Percentiles rank a stretch among this genome's conserved stretches.
Evolutionary conservation across 2,113 vertebrate species (phyloP).

Genomic region (Alaudala cheleensis): DNA sequence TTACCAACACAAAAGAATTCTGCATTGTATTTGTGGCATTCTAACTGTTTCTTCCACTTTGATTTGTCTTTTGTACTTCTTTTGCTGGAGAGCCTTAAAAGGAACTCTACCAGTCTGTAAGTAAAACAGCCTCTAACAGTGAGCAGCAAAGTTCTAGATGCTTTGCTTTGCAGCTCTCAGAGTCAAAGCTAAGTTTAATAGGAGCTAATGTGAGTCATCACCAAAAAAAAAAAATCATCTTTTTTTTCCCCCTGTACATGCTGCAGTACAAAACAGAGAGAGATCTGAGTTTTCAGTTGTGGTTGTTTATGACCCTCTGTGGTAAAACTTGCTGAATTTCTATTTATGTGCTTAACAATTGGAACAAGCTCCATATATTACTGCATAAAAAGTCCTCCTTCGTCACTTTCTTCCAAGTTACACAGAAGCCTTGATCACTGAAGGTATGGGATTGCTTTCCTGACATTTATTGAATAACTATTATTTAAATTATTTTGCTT

Average conservation of each 20-base stretch:
- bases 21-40: not conserved
- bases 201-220: not conserved
- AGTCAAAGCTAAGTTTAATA: not conserved
- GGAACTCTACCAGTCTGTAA: not conserved
- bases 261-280: not conserved
- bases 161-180: not conserved
- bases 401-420: not conserved
- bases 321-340: not conserved
- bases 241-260: accelerated
- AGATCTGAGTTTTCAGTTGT: not conserved
- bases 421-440: not conserved
- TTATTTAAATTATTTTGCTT: constrained; percentile 48
- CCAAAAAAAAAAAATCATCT: not conserved
- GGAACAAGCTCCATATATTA: not conserved
- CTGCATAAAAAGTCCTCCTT: not conserved
- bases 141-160: not conserved
- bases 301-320: not conserved
- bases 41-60: not conserved
- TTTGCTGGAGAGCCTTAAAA: not conserved
- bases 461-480: constrained; percentile 29
- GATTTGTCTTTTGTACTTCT: not conserved
- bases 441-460: constrained; percentile 19
- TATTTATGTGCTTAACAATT: constrained; percentile 33
- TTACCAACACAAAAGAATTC: not conserved
- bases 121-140: not conserved